These are phyloP conservation scores for Sarcophaga subvicina DNA, from an alignment of 2,888 invertebrate genomes.

Conservation along the genomic window DNA sequence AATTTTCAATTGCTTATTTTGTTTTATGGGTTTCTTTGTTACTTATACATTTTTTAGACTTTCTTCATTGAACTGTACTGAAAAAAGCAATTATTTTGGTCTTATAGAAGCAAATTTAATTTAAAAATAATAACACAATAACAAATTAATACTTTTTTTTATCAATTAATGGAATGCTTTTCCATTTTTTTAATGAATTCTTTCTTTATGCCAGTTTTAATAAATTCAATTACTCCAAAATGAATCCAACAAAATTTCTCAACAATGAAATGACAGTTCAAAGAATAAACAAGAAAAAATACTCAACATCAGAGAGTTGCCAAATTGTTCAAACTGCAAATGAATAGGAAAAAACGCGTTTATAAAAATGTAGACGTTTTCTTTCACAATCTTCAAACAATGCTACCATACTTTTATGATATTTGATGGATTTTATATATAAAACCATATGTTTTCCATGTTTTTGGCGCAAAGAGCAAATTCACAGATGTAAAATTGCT, in stretches of 20 bases:
- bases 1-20: conserved; percentile 4
- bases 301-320: neutral
- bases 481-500: no score
- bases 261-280: conserved; percentile 43
- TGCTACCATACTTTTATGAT: no score
- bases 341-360: neutral
- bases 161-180: neutral
- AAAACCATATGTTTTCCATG: no score
- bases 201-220: conserved; percentile 3
- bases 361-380: no score
- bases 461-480: no score
- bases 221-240: conserved; percentile 53
- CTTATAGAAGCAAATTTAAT: neutral
- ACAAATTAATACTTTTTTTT: neutral
- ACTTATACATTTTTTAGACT: neutral
- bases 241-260: conserved; percentile 39
- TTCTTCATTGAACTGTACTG: neutral
- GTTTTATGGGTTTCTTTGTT: conserved; percentile 4
- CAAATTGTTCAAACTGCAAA: neutral
- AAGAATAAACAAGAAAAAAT: conserved; percentile 33
- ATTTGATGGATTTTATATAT: no score
- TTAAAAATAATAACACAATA: neutral
- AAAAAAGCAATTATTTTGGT: neutral
- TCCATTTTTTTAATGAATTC: neutral
- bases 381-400: no score